Conservation (phyloP, 2,113 vertebrate species). For the Takifugu bimaculatus region DNA sequence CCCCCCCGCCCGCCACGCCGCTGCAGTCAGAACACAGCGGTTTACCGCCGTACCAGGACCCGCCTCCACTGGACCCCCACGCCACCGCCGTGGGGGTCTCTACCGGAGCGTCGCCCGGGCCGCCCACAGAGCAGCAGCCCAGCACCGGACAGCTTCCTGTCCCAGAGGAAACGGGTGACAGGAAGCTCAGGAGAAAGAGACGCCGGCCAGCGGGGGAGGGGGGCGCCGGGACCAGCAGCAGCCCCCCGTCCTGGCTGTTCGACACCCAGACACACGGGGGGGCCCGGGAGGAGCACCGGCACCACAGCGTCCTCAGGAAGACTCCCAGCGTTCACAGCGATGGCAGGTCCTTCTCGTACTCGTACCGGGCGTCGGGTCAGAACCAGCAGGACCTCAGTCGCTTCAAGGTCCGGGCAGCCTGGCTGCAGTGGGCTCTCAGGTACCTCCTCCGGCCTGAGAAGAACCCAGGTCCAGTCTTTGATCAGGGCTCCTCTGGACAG, state of each 20-base stretch:
- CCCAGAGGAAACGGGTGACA: not conserved
- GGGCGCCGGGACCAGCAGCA: slow-evolving; percentile 1
- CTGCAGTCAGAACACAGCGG: slow-evolving; percentile 11
- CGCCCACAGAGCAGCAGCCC: not conserved
- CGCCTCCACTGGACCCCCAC: not conserved
- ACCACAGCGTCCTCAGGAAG: not conserved
- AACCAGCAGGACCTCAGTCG: slow-evolving; percentile 42
- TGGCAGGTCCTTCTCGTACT: slow-evolving; percentile 31
- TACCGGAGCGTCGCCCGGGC: no score
- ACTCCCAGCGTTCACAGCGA: slow-evolving; percentile 27
- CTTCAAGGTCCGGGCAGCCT: slow-evolving; percentile 9
- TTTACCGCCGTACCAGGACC: slow-evolving; percentile 48
- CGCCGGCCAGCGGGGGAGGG: not conserved
- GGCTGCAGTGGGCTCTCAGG: slow-evolving; percentile 52
- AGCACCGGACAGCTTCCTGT: not conserved
- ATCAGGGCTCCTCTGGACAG: no score
- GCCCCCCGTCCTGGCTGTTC: slow-evolving; percentile 59
- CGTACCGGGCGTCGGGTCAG: slow-evolving; percentile 27
- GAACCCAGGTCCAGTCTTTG: not conserved
- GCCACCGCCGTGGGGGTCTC: not conserved
- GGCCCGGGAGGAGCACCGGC: not conserved
- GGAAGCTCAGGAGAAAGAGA: slow-evolving; percentile 41
- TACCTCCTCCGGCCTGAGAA: slow-evolving; percentile 34
- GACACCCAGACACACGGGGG: slow-evolving; percentile 2
- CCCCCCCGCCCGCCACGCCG: not conserved